Conservation (phyloP, 1,140 invertebrate genomes). For the Xylocopa sonorina region DNA sequence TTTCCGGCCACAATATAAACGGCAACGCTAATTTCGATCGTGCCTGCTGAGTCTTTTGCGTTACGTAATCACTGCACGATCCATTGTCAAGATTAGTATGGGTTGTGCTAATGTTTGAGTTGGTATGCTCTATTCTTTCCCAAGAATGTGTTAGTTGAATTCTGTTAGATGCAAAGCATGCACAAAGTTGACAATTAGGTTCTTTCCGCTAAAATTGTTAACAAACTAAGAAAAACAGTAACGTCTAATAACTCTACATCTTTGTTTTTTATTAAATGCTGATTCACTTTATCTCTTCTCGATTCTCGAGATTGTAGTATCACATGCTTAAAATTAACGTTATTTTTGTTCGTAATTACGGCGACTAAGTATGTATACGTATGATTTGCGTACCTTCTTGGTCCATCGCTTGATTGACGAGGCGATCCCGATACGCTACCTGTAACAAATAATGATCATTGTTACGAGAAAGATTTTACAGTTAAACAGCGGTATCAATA, state of each 20-base stretch:
- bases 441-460: slow-evolving; percentile 50
- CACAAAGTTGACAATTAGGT: slow-evolving; percentile 74
- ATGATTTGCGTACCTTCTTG: slow-evolving; percentile 72
- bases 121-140: slow-evolving; percentile 62
- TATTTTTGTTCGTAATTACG: neutral
- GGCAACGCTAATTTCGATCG: slow-evolving; percentile 67
- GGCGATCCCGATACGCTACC: slow-evolving; percentile 53
- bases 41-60: slow-evolving; percentile 61
- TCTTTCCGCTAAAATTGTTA: slow-evolving; percentile 73
- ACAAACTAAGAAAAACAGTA: slow-evolving; percentile 9
- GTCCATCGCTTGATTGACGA: slow-evolving; percentile 57
- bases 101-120: slow-evolving; percentile 52
- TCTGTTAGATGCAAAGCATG: slow-evolving; percentile 76
- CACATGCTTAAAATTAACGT: neutral
- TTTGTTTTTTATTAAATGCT: slow-evolving; percentile 3
- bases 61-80: slow-evolving; percentile 66
- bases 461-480: neutral
- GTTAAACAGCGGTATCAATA: neutral
- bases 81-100: slow-evolving; percentile 54
- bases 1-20: slow-evolving; percentile 49
- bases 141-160: slow-evolving; percentile 74
- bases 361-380: neutral
- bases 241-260: slow-evolving; percentile 8
- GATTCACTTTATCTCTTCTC: slow-evolving; percentile 19
- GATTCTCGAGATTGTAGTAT: slow-evolving; percentile 21